These are phyloP conservation scores for Lycaon pictus DNA, from an alignment of 2,113 vertebrate species.

Conservation along the genomic window DNA sequence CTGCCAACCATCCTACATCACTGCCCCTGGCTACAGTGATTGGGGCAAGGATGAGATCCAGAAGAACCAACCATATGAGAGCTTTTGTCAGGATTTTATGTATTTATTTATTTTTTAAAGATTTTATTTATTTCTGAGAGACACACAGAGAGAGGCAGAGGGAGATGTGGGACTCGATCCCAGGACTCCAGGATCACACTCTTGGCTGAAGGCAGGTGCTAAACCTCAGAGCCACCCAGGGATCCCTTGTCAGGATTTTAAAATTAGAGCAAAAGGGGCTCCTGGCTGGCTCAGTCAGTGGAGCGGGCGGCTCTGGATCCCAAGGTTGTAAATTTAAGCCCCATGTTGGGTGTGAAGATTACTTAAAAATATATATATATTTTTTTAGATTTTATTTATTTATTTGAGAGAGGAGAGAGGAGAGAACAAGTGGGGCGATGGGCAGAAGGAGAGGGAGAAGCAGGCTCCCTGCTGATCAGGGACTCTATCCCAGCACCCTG, in stretches of 20 bases:
- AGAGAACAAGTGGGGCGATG: neutral
- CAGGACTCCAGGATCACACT: no score
- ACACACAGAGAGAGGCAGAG: no score
- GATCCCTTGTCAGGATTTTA: neutral
- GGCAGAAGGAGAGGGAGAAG: neutral
- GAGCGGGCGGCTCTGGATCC: neutral
- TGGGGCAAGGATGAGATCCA: neutral
- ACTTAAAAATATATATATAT: neutral
- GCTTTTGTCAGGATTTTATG: neutral
- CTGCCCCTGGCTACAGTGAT: neutral
- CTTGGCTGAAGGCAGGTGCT: no score
- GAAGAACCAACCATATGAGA: neutral
- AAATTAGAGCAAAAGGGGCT: neutral
- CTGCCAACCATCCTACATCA: no score
- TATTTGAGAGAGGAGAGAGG: neutral
- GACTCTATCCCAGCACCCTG: neutral
- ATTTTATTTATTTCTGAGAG: no score
- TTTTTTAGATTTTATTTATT: neutral
- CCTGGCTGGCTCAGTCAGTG: neutral
- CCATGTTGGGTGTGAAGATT: neutral
- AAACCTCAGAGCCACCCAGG: no score
- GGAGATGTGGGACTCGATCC: no score
- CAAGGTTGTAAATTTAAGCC: neutral
- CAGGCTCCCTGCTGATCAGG: neutral
- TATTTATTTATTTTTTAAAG: no score